Percentiles rank a stretch among this genome's conserved stretches.
Evolutionary conservation across 2,888 invertebrate species (phyloP).

Genomic region (Caenorhabditis sp.): DNA sequence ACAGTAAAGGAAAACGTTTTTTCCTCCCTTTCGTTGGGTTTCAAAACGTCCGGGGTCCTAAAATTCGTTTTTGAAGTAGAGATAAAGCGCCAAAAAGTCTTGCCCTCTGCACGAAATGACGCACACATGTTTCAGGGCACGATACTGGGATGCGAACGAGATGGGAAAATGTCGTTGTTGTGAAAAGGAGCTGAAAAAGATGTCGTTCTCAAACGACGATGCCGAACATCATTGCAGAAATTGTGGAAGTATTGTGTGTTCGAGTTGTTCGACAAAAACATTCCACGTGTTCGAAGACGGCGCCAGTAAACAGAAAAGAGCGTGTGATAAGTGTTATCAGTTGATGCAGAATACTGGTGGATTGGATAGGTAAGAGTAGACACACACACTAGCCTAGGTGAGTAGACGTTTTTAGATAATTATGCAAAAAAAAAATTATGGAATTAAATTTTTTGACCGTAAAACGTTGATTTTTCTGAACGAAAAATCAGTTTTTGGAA

Average conservation of each 20-base stretch:
- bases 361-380: neutral
- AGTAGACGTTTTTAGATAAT: neutral
- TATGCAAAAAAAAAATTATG: neutral
- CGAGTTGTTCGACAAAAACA: slow-evolving; percentile 31
- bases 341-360: slow-evolving; percentile 26
- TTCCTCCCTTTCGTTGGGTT: no score
- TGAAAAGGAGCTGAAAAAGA: slow-evolving; percentile 12
- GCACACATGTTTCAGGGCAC: neutral
- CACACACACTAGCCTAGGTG: neutral
- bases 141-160: slow-evolving; percentile 15
- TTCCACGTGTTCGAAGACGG: slow-evolving; percentile 42
- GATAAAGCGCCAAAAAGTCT: no score
- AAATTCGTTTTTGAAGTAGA: no score
- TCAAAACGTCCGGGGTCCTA: no score
- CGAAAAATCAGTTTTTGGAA: no score
- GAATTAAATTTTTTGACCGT: neutral
- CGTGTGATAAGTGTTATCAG: slow-evolving; percentile 44
- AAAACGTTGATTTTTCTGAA: neutral
- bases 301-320: slow-evolving; percentile 29
- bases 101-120: no score
- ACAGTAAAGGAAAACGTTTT: no score
- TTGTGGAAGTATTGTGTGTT: slow-evolving; percentile 50
- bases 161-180: slow-evolving; percentile 40
- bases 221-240: slow-evolving; percentile 46
- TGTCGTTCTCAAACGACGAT: slow-evolving; percentile 26